Evolutionary conservation across 2,113 vertebrate species (phyloP), one percentile per base, ranked within the genome.

Genomic region (Malurus melanocephalus): DNA sequence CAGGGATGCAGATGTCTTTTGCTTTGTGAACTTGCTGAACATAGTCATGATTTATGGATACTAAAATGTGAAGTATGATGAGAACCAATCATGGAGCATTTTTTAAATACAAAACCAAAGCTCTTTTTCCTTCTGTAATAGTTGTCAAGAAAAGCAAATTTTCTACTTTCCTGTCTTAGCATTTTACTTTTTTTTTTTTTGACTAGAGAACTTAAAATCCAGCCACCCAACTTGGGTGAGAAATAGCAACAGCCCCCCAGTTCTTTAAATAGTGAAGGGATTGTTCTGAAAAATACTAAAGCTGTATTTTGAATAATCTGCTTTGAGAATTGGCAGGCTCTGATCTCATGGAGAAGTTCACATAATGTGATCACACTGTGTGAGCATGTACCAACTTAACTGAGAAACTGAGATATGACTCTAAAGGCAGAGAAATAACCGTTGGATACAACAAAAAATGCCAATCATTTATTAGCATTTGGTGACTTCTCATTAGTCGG

Each of bases 301-400:
- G 55, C 60, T 68, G 3, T 88, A 33, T 86, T 88, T 93, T 86
- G 73, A 76, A 72, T 84, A 48, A 61, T 55, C 61, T 91, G 45
- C 51, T 84, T 90, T 85, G 80, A 81, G 80, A 79, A 30, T 81
- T 90, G 88, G 18, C 82, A 86, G 83, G 76, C 82, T 91, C 68
- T 69, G 67, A 60, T 77, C 51, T 48, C 53, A 26, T 14, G 16
- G 65, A 78, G 51, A 35, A 76, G 48, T 2, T 11, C 74, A n/a
- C 35, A 19, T 88, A 69, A 76, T 66, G 38, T 74, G 60, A 45
- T 91, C 67, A 76, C 46, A 16, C 74, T 43, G 43, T 4, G 2
- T 83, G 73, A 88, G 53, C 80, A 40, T 10, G 3, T 88, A 80
- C 23, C 53, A 61, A 38, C 26, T 64, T 83, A 78, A 64, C 42